Evolutionary conservation across 2,888 invertebrate genomes (phyloP), one percentile per base, ranked within the genome.

Genomic region (Hirtodrosophila histrioides): DNA sequence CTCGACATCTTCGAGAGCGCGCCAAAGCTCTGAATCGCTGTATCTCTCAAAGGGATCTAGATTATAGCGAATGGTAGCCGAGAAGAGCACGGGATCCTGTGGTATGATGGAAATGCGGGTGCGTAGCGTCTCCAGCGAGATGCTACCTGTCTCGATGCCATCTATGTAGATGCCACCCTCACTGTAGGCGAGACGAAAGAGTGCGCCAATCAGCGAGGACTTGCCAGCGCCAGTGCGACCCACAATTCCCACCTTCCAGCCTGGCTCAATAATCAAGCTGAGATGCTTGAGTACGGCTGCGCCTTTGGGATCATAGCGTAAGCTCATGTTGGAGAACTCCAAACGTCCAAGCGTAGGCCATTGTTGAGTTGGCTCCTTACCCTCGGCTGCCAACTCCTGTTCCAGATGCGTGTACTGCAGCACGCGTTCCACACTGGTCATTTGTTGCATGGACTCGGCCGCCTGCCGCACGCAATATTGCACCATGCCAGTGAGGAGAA

Each of bases 221-320:
- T 96, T 96, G 2, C 96, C 97, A 2, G 97, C 96, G 2, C 97
- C 97, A 0, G 97, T 97, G 57, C 97, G 92, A 2, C 96, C 97
- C 5, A 96, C 96, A 69, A 96, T 95, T 7, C 96, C 96, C 55
- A 96, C 94, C 94, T 96, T 90, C 69, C 92, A 92, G 62, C 94
- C 94, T 33, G 94, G 93, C 83, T 95, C 93, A 53, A 96, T 94
- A 0, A 92, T 89, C 45, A 96, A 92, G 80, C 94, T 95, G 23
- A 96, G 92, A 85, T 95, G 93, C 78, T 94, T 96, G 5, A 98
- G 93, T 4, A 97, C 95, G 0, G 95, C 94, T 0, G 93, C 88
- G 17, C 92, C 92, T 0, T 92, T 92, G 0, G 92, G 92, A 31
- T 92, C 90, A 86, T 96, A 96, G 45, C 93, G 92, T 17, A 95